Conservation (phyloP, 2,113 vertebrate species). For the Neopipo cinnamomea region DNA sequence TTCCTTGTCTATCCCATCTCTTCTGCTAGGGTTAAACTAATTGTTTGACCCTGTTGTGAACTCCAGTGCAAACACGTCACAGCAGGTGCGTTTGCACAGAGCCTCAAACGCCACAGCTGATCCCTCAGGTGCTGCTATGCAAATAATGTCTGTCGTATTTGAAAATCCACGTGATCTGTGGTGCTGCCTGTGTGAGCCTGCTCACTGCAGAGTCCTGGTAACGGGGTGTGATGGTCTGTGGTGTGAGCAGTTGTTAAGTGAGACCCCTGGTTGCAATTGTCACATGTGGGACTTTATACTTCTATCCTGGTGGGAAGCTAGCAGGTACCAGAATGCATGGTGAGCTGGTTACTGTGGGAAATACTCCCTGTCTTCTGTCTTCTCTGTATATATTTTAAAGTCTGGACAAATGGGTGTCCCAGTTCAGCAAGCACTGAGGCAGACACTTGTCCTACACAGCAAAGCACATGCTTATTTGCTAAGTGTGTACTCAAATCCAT, state of each 20-base stretch:
- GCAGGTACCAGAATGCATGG: neutral
- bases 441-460: neutral
- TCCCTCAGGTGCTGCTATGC: neutral
- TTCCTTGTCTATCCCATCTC: neutral
- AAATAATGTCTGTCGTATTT: accelerated
- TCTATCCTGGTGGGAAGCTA: neutral
- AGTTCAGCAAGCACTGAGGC: neutral
- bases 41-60: neutral
- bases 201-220: neutral
- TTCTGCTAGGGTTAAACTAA: neutral
- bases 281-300: accelerated
- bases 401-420: neutral
- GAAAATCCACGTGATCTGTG: accelerated
- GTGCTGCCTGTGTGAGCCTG: neutral
- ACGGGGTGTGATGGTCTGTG: neutral
- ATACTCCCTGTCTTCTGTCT: neutral
- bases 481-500: neutral
- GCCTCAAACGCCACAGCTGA: neutral
- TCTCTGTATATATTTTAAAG: neutral
- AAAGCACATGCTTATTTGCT: neutral
- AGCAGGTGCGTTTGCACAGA: neutral
- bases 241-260: neutral
- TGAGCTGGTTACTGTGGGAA: neutral
- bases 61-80: neutral
- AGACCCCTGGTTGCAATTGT: neutral